Percentiles rank a stretch among this genome's conserved stretches.
Conservation (phyloP, 2,797 vertebrate genomes). For the Argya squamiceps region DNA sequence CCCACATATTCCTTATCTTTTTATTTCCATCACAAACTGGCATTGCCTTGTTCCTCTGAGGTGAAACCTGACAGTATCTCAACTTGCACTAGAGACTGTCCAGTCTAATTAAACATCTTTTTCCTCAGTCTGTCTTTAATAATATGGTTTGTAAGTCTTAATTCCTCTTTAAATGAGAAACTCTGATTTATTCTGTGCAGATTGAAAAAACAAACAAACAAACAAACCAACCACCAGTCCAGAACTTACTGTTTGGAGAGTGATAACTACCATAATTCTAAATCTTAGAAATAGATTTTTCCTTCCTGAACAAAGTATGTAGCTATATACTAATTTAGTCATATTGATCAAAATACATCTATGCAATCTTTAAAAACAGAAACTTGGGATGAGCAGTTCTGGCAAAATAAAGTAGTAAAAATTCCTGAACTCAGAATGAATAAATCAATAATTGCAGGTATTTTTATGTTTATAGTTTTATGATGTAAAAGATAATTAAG, state of each 20-base stretch:
- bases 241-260: neutral
- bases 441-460: neutral
- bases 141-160: neutral
- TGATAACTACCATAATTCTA: neutral
- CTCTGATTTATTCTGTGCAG: neutral
- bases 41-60: neutral
- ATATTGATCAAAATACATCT: neutral
- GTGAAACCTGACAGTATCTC: neutral
- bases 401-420: neutral
- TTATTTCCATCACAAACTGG: neutral
- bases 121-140: neutral
- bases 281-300: neutral
- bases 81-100: neutral
- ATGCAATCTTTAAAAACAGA: neutral
- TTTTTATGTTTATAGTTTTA: neutral
- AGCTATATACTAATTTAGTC: neutral
- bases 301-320: neutral
- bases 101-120: neutral
- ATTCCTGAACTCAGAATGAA: neutral
- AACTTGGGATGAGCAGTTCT: neutral
- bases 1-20: neutral
- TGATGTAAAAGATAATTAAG: neutral
- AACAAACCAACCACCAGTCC: neutral
- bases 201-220: neutral
- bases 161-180: neutral